Evolutionary conservation across 2,113 vertebrate genomes (phyloP).

Genomic region (Eurypyga helias): DNA sequence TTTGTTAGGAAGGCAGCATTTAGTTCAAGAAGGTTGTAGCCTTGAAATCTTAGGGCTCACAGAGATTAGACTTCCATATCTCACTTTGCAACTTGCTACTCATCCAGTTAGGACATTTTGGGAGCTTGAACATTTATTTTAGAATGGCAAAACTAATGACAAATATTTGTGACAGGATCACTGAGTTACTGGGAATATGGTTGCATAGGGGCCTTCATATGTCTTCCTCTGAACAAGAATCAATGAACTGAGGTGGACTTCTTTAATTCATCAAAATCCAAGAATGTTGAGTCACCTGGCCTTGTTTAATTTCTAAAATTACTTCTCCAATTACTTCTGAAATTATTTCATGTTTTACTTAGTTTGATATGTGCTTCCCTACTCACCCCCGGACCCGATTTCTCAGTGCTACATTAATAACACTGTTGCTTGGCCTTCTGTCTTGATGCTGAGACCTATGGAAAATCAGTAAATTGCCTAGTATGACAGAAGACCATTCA

Average conservation of each 20-base stretch:
- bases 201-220: neutral
- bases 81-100: neutral
- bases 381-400: rapidly evolving
- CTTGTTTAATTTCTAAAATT: neutral
- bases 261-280: neutral
- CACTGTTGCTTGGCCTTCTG: neutral
- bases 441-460: neutral
- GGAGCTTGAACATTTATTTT: neutral
- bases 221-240: neutral
- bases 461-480: neutral
- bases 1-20: neutral
- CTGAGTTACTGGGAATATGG: neutral
- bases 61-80: neutral
- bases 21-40: neutral
- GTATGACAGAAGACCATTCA: neutral
- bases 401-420: neutral
- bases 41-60: neutral
- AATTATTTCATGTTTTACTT: neutral
- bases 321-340: neutral
- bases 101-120: neutral
- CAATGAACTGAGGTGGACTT: neutral
- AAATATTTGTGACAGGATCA: neutral
- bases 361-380: neutral
- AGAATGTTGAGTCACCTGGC: neutral
- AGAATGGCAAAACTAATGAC: neutral